A percentile compares a stretch with the other conserved stretches of the same genome.
Conservation (phyloP, 92 coral and sea anemone genomes). For the Paramuricea clavata region DNA sequence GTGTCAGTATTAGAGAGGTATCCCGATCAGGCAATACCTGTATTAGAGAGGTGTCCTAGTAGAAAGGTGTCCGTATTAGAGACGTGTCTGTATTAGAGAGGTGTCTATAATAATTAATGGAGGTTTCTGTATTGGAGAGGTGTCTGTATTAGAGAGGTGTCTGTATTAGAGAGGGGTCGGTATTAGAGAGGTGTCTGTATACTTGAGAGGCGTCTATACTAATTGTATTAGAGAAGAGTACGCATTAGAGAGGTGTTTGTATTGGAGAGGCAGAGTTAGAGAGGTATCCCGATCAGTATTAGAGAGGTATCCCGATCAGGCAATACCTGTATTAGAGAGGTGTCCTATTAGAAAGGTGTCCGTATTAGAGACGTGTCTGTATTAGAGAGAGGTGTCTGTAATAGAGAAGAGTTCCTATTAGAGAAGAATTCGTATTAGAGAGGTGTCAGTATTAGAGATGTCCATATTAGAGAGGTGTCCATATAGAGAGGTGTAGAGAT, state of each 20-base stretch:
- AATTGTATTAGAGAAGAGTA: not conserved
- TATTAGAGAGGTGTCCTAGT: constrained; percentile 25
- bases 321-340: constrained; percentile 26
- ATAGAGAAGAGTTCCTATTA: constrained; percentile 18
- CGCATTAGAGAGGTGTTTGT: not conserved
- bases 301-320: constrained; percentile 41
- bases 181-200: not conserved
- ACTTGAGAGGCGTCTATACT: not conserved
- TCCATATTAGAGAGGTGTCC: not conserved
- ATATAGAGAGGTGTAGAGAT: not conserved
- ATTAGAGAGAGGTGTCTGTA: constrained; percentile 18
- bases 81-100: constrained; percentile 33
- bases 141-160: not conserved
- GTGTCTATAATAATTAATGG: not conserved
- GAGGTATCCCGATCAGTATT: constrained; percentile 17
- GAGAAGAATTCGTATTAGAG: constrained; percentile 7
- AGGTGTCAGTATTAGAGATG: not conserved
- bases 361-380: constrained; percentile 33
- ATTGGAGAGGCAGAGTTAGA: constrained; percentile 3
- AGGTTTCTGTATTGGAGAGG: not conserved
- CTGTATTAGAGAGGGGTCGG: not conserved
- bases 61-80: constrained; percentile 28
- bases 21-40: too few species aligned
- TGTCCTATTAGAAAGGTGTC: constrained; percentile 34
- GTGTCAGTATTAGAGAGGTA: constrained; percentile 26